phyloP scores from a whole-genome alignment of 30 jellyfish, hydroid and myxozoan genomes.

The Mastigias papua region DNA sequence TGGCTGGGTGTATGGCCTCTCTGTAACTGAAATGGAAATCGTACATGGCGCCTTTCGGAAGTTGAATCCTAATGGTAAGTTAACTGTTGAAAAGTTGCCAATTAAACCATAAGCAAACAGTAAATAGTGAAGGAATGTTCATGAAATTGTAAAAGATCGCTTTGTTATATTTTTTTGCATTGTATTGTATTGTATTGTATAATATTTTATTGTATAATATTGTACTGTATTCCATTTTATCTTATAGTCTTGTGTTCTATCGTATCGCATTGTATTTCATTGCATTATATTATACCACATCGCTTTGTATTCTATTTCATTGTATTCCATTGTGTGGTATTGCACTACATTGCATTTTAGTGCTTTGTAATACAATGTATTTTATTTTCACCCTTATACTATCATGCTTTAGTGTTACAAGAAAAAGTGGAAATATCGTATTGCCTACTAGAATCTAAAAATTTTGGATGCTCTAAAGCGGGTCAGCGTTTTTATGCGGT shows the following conservation, averaged over 20 bases:
- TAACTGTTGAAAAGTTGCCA: neutral
- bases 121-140: no score
- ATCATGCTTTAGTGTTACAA: no score
- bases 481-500: no score
- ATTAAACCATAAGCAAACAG: neutral
- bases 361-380: neutral
- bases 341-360: neutral
- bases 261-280: constrained; percentile 1
- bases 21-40: constrained; percentile 98
- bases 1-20: constrained; percentile 99
- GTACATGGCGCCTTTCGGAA: constrained; percentile 98
- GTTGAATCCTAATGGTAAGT: constrained; percentile 93
- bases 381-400: no score
- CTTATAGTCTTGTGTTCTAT: neutral
- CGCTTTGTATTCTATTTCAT: neutral
- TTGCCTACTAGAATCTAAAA: no score
- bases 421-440: no score
- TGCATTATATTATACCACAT: neutral
- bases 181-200: constrained; percentile 11
- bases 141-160: no score
- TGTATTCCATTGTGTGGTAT: neutral
- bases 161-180: constrained; percentile 7
- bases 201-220: neutral
- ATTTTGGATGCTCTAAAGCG: no score
- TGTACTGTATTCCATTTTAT: constrained; percentile 7